Base-by-base conservation (phyloP, 1,140 invertebrate species). In the Ostrea edulis region DNA sequence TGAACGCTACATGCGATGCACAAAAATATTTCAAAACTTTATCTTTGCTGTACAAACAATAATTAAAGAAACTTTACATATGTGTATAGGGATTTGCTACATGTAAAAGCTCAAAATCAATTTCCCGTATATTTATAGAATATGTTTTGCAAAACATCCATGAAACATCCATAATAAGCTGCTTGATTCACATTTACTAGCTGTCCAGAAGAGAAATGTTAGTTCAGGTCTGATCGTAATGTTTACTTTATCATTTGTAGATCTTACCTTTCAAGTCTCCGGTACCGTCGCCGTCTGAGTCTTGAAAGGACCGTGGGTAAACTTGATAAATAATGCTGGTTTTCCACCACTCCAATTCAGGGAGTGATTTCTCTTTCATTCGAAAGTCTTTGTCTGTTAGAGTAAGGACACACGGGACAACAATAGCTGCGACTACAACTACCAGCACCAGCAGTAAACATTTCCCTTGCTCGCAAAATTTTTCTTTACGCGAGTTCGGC, bases 251-350 rank as follows among this genome's bases (percentile, higher is more conserved):
- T 44, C 35, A 44, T n/a, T n/a, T n/a, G 55, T 62, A 20, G 17
- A 62, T 35, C 88, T 62, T 90, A 97, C 97, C 97, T 94, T 95
- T 95, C 44, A 98, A 91, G 95, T 98, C 97, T 0, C 97, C 97
- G 35, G 97, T 94, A 35, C 97, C 97, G 93, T 98, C 97, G 0
- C 96, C 97, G 92, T 97, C 95, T 65, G 96, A 96, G 92, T 98
- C 97, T 91, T 97, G 96, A 92, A 97, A 98, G 5, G 97, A 97
- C 68, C 97, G 94, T 0, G 97, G 92, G 93, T 98, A 97, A 82
- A 98, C 96, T 94, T 98, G 97, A 93, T 98, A 98, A 54, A 98
- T 95, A 20, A 96, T 93, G 3, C 96, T 96, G 44, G 95, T 96
- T 89, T 97, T 95, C 97, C 97, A 97, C 97, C 97, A 98, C 89